Evolutionary conservation across 2,888 invertebrate species (phyloP).

Genomic region (Lasioglossum villosulum): DNA sequence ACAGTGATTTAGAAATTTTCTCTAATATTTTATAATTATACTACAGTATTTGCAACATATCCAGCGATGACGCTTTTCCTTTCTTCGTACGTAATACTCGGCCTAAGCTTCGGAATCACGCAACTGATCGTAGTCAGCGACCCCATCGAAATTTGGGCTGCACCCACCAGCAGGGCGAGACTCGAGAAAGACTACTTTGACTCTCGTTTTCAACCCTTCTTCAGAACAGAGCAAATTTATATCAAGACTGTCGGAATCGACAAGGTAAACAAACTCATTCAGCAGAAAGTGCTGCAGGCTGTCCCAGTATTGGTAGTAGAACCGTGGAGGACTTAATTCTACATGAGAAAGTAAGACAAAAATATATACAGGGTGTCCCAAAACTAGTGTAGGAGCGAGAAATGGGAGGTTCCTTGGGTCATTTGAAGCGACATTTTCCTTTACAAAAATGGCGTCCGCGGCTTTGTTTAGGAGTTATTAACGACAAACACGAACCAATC

Average conservation of each 20-base stretch:
- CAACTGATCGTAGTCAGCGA: constrained; percentile 91
- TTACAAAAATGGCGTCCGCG: too few species aligned
- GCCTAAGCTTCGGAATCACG: constrained; percentile 89
- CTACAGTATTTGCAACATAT: constrained; percentile 88
- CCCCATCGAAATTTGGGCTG: constrained; percentile 97
- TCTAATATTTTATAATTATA: background rate
- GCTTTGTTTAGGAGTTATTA: too few species aligned
- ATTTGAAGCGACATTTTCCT: too few species aligned
- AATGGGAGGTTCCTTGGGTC: too few species aligned
- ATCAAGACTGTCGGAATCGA: constrained; percentile 88
- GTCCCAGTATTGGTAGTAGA: too few species aligned
- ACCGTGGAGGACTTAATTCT: too few species aligned
- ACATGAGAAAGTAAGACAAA: too few species aligned
- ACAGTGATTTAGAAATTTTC: background rate
- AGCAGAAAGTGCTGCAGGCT: too few species aligned
- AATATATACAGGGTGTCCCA: too few species aligned
- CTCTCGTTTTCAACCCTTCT: constrained; percentile 94
- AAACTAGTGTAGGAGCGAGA: too few species aligned
- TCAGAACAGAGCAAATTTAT: constrained; percentile 95
- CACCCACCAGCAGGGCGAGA: constrained; percentile 92
- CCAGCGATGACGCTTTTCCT: constrained; percentile 88
- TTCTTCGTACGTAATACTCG: constrained; percentile 87
- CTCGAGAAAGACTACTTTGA: constrained; percentile 95
- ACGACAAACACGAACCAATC: too few species aligned
- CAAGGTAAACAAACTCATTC: constrained; percentile 82